A percentile compares a stretch with the other conserved stretches of the same genome.
Evolutionary conservation across 2,888 invertebrate species (phyloP).

Genomic region (Bugula neritina): DNA sequence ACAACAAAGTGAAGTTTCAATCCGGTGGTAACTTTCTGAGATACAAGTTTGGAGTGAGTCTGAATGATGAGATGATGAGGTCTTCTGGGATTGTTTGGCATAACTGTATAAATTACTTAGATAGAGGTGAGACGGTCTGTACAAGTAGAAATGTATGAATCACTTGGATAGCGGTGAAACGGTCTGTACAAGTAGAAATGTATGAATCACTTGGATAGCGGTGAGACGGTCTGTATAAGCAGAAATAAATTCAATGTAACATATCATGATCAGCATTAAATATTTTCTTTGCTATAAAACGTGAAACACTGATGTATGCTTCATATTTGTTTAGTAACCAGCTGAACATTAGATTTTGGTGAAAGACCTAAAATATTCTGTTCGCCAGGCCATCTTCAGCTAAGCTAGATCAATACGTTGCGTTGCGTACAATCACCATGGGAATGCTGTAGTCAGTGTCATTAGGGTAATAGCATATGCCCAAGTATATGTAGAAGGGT

Average conservation of each 20-base stretch:
- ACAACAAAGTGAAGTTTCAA: background rate
- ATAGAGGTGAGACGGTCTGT: background rate
- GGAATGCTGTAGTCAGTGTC: too few relatives aligned
- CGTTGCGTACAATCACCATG: too few relatives aligned
- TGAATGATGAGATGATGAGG: background rate
- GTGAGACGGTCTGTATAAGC: background rate
- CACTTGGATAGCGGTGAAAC: background rate
- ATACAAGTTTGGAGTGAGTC: constrained; percentile 17
- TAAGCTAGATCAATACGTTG: too few relatives aligned
- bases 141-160: background rate
- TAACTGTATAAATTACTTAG: background rate
- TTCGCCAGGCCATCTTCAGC: too few relatives aligned
- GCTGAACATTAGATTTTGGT: too few relatives aligned
- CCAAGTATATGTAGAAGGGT: too few relatives aligned
- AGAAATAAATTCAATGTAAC: background rate
- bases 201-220: background rate
- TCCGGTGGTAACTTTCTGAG: background rate
- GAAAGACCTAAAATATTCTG: too few relatives aligned
- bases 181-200: background rate
- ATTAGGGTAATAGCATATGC: too few relatives aligned
- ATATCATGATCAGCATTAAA: too few relatives aligned
- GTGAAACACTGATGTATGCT: too few relatives aligned
- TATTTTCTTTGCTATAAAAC: too few relatives aligned
- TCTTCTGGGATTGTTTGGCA: constrained; percentile 22
- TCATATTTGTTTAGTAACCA: too few relatives aligned